phyloP scores from a whole-genome alignment of 2,113 vertebrate genomes.

The Orthonyx spaldingii region DNA sequence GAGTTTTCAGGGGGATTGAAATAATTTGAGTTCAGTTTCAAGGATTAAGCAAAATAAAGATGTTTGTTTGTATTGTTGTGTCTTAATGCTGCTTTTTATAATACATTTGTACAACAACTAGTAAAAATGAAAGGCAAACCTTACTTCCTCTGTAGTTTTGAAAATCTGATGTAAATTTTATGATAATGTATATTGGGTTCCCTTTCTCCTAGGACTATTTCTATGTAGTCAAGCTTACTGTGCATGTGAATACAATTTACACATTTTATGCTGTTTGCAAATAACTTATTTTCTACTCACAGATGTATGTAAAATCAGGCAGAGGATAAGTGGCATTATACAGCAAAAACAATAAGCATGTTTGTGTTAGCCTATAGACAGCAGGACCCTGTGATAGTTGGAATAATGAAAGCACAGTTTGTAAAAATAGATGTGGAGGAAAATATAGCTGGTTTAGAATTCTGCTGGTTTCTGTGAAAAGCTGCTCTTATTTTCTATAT shows the following conservation, averaged over 20 bases:
- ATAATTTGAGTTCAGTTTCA: background rate
- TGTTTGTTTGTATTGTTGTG: background rate
- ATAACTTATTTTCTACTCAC: background rate
- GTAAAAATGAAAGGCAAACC: background rate
- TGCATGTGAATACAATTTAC: background rate
- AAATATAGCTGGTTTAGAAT: background rate
- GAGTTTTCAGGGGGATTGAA: background rate
- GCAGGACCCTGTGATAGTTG: background rate
- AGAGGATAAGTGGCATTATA: background rate
- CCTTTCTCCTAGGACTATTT: background rate
- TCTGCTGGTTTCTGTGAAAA: background rate
- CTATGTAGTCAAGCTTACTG: background rate
- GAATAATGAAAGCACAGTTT: slow-evolving; percentile 36
- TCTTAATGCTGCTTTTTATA: background rate
- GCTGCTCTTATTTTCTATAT: background rate
- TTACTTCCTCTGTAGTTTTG: background rate
- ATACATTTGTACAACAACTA: background rate
- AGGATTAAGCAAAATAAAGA: background rate
- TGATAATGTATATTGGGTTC: background rate
- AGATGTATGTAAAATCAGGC: background rate
- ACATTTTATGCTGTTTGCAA: background rate
- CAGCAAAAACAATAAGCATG: background rate
- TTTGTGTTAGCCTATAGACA: slow-evolving; percentile 5
- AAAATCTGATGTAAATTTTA: background rate
- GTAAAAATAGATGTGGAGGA: background rate